Base-by-base conservation (phyloP, 2,888 invertebrate genomes). In the Volucella inflata region DNA sequence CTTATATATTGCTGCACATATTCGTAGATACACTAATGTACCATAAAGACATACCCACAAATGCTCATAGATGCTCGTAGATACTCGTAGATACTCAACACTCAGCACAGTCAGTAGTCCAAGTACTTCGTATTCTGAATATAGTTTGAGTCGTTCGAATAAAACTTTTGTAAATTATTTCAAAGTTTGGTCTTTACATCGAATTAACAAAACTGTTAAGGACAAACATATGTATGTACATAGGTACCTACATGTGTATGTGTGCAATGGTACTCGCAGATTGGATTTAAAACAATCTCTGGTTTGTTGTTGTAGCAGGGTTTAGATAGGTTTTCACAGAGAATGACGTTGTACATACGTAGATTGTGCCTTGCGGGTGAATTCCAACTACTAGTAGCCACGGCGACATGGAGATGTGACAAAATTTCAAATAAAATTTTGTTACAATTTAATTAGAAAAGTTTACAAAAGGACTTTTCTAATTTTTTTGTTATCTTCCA, bases 281-380 rank as follows among this genome's bases (percentile, higher is more conserved):
- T 81, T 85, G 85, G 81, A 81, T 85, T 85, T 85, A 85, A 85
- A 85, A 85, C 75, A 85, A 85, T 85, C 70, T 78, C 57, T 82
- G 38, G 65, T 12, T 62, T 55, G 59, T 48, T 48, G 50, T 62
- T 44, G 8, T 30, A 30, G 30, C 30, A 30, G 30, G 30, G 30
- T 30, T 30, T 30, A 6, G 30, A 6, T 30, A 30, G 30, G 6
- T 30, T 6, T 30, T 30, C n/a, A 0, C 1, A 30, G 30, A 30
- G 30, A 0, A 30, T 30, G 30, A 30, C 6, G 30, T 0, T 6
- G 6, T 30, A 30, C 30, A 30, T 30, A 30, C 30, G 30, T 30
- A 6, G 6, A 30, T 30, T 30, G 30, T 30, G 30, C 30, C 30
- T 30, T 30, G 30, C 30, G 30, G 55, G 44, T 70, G 60, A 50